These are phyloP conservation scores for Gonioctena quinquepunctata DNA, from an alignment of 1,140 invertebrate genomes.

Conservation along the genomic window DNA sequence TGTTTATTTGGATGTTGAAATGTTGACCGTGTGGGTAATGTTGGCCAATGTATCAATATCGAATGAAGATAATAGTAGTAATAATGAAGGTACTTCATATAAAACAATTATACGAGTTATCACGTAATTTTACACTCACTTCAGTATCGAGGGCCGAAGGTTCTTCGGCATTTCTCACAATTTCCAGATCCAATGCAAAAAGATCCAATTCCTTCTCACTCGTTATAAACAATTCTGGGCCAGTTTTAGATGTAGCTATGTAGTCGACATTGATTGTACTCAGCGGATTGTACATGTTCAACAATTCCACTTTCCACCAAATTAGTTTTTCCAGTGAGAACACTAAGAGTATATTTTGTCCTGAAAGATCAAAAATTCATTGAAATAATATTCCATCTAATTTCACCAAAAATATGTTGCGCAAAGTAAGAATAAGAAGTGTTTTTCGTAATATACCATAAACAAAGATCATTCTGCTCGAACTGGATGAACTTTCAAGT, in stretches of 20 bases:
- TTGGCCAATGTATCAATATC: too few species aligned
- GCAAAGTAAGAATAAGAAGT: too few species aligned
- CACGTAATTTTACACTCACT: neutral
- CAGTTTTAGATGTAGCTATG: constrained; percentile 4
- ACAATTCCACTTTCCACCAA: neutral
- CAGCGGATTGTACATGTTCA: neutral
- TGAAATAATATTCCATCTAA: too few species aligned
- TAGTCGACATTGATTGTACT: neutral
- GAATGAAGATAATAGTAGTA: neutral
- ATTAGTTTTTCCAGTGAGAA: neutral
- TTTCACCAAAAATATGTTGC: too few species aligned
- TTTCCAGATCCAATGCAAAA: neutral
- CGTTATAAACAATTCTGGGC: neutral
- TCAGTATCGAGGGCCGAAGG: neutral
- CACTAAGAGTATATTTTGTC: neutral
- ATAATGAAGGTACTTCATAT: neutral
- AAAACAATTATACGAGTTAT: neutral
- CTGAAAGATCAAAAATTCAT: neutral
- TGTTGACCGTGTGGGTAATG: too few species aligned
- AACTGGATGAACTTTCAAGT: too few species aligned
- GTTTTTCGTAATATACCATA: too few species aligned
- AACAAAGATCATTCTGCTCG: too few species aligned
- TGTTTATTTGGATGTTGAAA: too few species aligned
- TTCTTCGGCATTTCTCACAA: neutral
- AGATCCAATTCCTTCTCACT: neutral